Conservation (phyloP, 2,113 vertebrate genomes). For the Ia io region DNA sequence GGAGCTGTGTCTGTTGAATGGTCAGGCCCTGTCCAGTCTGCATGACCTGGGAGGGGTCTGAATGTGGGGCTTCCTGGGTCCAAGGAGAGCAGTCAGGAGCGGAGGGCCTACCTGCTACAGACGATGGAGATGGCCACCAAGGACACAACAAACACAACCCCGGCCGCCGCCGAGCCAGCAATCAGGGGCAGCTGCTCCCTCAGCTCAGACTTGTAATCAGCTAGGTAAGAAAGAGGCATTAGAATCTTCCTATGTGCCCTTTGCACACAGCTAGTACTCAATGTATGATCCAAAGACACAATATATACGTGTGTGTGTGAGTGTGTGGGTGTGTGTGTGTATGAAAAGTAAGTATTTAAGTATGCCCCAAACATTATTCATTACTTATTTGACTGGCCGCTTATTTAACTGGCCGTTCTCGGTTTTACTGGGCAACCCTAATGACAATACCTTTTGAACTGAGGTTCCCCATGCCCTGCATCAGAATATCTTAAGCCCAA, state of each 20-base stretch:
- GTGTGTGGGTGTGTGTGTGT: too few relatives aligned
- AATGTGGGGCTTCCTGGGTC: neutral
- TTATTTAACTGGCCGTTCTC: neutral
- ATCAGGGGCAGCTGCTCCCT: conserved; percentile 97
- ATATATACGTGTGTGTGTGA: neutral
- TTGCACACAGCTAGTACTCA: neutral
- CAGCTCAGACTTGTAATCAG: conserved; percentile 98
- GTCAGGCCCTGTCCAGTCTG: neutral
- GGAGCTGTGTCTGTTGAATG: accelerated
- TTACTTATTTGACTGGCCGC: neutral
- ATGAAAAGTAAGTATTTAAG: neutral
- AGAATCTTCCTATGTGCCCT: neutral
- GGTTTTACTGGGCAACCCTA: neutral
- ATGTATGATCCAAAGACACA: neutral
- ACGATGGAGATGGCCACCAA: conserved; percentile 97
- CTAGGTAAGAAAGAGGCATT: conserved; percentile 79
- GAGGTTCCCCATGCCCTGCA: neutral
- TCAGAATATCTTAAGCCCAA: neutral
- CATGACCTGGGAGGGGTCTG: neutral
- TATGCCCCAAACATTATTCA: neutral
- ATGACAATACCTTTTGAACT: neutral
- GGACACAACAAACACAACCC: conserved; percentile 97
- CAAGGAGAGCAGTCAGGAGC: too few relatives aligned
- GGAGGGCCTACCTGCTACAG: conserved; percentile 93
- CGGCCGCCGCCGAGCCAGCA: conserved; percentile 94